Evolutionary conservation across 2,113 vertebrate species (phyloP), one percentile per base, ranked within the genome.

Genomic region (Syngnathus scovelli): DNA sequence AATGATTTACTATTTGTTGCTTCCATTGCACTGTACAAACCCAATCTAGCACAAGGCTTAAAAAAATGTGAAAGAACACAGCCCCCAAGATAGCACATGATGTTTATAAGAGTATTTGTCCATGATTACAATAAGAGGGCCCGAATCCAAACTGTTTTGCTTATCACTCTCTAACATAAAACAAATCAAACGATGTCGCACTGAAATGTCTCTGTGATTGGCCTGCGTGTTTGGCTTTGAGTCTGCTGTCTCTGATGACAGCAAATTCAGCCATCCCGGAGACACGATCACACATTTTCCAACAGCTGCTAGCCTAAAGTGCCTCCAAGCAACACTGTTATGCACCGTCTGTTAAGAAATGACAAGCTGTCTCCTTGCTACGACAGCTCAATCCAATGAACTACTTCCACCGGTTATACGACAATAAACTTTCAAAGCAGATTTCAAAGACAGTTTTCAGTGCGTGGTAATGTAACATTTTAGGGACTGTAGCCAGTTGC

Each of bases 251-350:
- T 78, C 69, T 74, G 61, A 72, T 48, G 66, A 71, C 76, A 21
- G 75, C 67, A 82, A 84, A 87, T 82, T 85, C 78, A 84, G 82
- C 79, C 79, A 83, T 83, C 72, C 62, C 81, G 81, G 64, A 83
- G 78, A 82, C 66, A 75, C 75, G 73, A 87, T 87, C 80, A 75
- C 72, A 69, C 74, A 68, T 85, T 84, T 78, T 80, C 74, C 60
- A 87, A 75, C 89, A 90, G 87, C 87, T 88, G 90, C 83, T 81
- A 76, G 71, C 70, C 78, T 73, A 82, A 84, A 80, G 78, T 84
- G 80, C 69, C 81, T 82, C 85, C 87, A 84, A 87, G 80, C 75
- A 73, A 72, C 69, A 71, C 72, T 78, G 78, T 82, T 78, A 68
- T 76, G 75, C 76, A 69, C 79, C 78, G 80, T 88, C 86, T 89